These are phyloP conservation scores for Diachasmimorpha longicaudata DNA, from an alignment of 1,140 invertebrate genomes.

Conservation along the genomic window DNA sequence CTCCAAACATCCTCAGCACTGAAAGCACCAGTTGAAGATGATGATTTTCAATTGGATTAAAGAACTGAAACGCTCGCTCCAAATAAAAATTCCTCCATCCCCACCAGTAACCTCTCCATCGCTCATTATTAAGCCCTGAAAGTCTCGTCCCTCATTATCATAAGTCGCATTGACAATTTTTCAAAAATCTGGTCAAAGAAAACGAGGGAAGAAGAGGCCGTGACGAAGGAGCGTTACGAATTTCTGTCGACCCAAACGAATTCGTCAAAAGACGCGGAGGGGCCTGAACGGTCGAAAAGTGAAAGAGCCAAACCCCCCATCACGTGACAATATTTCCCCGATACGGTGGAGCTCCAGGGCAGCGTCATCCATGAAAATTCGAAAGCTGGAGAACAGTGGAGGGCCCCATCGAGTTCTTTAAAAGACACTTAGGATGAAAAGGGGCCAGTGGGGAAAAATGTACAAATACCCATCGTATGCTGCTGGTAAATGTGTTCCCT, in stretches of 20 bases:
- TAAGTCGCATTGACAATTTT: neutral
- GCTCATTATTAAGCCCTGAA: neutral
- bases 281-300: constrained; percentile 30
- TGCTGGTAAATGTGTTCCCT: neutral
- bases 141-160: neutral
- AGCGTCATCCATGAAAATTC: constrained; percentile 27
- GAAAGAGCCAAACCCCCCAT: neutral
- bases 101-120: neutral
- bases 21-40: too few relatives aligned
- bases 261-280: constrained; percentile 40
- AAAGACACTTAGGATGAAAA: neutral
- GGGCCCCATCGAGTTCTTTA: neutral
- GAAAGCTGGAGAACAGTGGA: constrained; percentile 19
- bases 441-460: neutral
- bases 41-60: neutral
- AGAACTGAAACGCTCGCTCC: neutral
- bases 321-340: neutral
- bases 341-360: neutral
- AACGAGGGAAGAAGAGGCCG: constrained; percentile 17
- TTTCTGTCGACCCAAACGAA: constrained; percentile 55
- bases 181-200: constrained; percentile 1
- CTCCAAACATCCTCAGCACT: too few relatives aligned
- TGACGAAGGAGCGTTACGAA: constrained; percentile 51
- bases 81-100: neutral
- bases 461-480: neutral